Evolutionary conservation across 2,797 vertebrate genomes (phyloP).

Genomic region (Oreochromis grahami): DNA sequence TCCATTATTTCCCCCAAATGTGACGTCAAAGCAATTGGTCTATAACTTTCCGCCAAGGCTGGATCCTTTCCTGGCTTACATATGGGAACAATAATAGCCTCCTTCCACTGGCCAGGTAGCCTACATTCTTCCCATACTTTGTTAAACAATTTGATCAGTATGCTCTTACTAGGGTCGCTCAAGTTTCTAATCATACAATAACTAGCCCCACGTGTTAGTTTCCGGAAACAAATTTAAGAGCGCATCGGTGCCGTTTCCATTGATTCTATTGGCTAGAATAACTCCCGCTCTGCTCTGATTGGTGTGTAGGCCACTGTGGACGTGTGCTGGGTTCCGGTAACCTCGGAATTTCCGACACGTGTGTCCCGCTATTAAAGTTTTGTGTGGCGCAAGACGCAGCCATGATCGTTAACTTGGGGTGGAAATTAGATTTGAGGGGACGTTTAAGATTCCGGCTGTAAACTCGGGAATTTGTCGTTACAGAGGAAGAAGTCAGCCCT

Average conservation of each 20-base stretch:
- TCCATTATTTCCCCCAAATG: no score
- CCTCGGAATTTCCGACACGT: rapidly evolving
- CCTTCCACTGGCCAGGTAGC: no score
- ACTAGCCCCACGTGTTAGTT: background rate
- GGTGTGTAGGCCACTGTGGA: background rate
- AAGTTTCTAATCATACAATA: no score
- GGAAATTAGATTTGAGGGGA: background rate
- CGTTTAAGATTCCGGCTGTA: background rate
- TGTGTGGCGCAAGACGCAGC: background rate
- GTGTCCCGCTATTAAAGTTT: background rate
- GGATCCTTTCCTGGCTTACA: no score
- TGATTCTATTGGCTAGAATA: slow-evolving; percentile 19
- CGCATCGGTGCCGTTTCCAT: background rate
- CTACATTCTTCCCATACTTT: no score
- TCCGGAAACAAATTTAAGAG: no score
- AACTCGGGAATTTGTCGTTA: rapidly evolving
- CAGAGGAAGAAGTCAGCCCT: rapidly evolving
- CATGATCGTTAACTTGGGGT: background rate
- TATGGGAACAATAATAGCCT: no score
- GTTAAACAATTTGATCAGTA: no score
- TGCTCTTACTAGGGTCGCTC: no score
- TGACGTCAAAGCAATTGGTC: no score
- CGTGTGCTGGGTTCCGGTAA: background rate
- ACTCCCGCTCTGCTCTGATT: background rate
- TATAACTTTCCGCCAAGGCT: no score